Evolutionary conservation across 1,140 invertebrate species (phyloP), one percentile per base, ranked within the genome.

Genomic region (Drosophila sp.): DNA sequence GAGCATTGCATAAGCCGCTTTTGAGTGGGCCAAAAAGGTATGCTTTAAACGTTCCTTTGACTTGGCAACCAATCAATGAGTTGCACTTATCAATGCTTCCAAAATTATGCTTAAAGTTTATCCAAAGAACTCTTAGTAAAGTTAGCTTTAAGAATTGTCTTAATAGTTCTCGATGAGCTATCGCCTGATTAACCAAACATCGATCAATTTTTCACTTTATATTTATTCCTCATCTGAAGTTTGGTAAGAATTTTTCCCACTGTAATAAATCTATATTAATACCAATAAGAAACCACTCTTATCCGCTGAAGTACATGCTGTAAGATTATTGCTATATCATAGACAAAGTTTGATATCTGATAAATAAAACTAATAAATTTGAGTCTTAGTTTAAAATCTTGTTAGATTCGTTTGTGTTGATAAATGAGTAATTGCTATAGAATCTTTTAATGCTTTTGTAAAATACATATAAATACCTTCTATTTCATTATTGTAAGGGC

Each of bases 1-100:
- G 69, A 29, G 58, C 69, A 72, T 77, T 77, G 77, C 66, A 63
- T 76, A 80, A 81, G 73, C 78, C 43, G 59, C 32, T 64, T 45
- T 63, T 50, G 14, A 34, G 51, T 48, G 38, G 43, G 29, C 32
- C 38, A 56, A 46, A 51, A 80, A 75, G 70, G 66, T 71, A 69
- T 71, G 74, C 70, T 48, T 78, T 74, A 51, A 81, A 74, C 63
- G 45, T 59, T 29, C 40, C 65, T 58, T 7, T 65, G 46, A 53
- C 41, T 43, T 63, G 56, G 18, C 54, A 41, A 65, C 66, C 54
- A 77, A 86, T 84, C 70, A 80, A 78, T 57, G 43, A 8, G 3
- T 14, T 40, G 29, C 66, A n/a, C 14, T n/a, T 2, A 29, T 45
- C 43, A 32, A 29, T 32, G 38, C 32, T 36, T 0, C 14, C 32